Percentiles rank a stretch among this genome's conserved stretches.
phyloP scores from a whole-genome alignment of 2,888 invertebrate species.

The Argyra leucocephala region DNA sequence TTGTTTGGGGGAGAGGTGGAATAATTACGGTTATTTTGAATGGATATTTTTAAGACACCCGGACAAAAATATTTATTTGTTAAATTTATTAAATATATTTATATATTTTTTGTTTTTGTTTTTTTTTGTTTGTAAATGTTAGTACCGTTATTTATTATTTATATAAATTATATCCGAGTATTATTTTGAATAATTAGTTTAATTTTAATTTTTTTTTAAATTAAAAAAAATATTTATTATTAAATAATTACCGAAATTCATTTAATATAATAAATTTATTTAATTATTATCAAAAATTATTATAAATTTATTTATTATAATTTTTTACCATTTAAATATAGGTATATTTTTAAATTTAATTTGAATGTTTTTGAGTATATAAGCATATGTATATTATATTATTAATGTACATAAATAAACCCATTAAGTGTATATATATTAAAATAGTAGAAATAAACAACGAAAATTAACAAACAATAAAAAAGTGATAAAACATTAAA shows the following conservation, averaged over 20 bases:
- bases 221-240: background rate
- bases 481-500: background rate
- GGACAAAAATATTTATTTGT: slow-evolving; percentile 16
- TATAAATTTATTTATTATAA: background rate
- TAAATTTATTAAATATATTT: slow-evolving; percentile 11
- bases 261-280: background rate
- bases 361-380: background rate
- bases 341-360: no score
- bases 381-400: background rate
- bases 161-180: background rate
- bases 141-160: background rate
- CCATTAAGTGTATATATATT: background rate
- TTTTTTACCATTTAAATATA: background rate
- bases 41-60: slow-evolving; percentile 33
- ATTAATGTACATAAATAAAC: background rate
- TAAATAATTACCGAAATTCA: background rate
- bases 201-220: background rate
- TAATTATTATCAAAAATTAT: background rate
- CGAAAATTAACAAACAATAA: background rate
- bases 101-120: slow-evolving; percentile 9
- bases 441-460: background rate
- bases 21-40: slow-evolving; percentile 46
- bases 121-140: slow-evolving; percentile 12
- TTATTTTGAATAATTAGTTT: background rate
- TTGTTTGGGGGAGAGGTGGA: slow-evolving; percentile 46